Evolutionary conservation across 2,113 vertebrate genomes (phyloP).

Genomic region (Puma concolor): DNA sequence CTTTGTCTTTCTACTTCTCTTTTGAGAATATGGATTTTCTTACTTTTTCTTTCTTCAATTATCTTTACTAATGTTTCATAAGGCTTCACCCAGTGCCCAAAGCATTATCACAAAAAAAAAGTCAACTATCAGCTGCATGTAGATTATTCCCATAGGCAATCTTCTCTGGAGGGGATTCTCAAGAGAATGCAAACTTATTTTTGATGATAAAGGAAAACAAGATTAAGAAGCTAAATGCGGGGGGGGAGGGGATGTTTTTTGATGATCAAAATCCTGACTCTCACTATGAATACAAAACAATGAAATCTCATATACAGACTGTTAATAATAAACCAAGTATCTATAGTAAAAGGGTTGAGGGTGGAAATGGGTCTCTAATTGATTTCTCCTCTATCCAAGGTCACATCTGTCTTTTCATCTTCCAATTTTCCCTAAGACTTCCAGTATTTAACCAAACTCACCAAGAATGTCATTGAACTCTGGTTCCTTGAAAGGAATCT

Average conservation of each 20-base stretch:
- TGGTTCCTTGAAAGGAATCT: not conserved
- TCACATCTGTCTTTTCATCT: not conserved
- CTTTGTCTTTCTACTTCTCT: not conserved
- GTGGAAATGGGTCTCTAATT: not conserved
- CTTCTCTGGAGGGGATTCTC: not conserved
- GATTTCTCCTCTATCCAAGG: conserved; percentile 13
- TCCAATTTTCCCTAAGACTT: not conserved
- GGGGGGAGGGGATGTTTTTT: not conserved
- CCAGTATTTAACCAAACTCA: not conserved
- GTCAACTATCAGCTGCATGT: not conserved
- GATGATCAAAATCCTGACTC: not conserved
- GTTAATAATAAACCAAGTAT: not conserved
- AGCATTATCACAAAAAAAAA: not conserved
- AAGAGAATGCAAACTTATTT: conserved; percentile 20
- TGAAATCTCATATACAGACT: not conserved
- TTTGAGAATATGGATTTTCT: not conserved
- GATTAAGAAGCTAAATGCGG: not conserved
- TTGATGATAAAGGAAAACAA: conserved; percentile 36
- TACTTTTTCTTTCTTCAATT: conserved; percentile 19
- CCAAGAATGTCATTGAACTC: not conserved
- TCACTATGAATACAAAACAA: not conserved
- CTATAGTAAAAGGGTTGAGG: not conserved
- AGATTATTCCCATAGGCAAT: not conserved
- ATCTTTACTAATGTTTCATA: not conserved
- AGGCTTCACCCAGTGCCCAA: conserved; percentile 23